Evolutionary conservation across 2,888 invertebrate genomes (phyloP).

Genomic region (Netelia melanura): DNA sequence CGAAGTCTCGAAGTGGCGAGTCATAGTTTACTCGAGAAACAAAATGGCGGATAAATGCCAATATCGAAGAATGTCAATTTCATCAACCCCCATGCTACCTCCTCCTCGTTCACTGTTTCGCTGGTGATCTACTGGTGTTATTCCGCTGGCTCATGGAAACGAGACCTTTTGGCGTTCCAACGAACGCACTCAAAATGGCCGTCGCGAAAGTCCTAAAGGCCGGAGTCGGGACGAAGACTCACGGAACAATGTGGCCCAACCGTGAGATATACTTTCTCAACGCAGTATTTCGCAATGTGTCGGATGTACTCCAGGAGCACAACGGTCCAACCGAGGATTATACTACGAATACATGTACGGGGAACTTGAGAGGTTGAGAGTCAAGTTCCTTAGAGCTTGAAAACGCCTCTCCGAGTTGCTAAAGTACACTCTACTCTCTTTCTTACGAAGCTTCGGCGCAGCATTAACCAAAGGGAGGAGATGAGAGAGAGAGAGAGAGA

Average conservation of each 20-base stretch:
- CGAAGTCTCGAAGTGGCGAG: neutral
- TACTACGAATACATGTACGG: neutral
- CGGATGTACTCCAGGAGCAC: neutral
- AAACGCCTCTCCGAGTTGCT: conserved; percentile 42
- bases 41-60: conserved; percentile 15
- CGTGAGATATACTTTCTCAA: conserved; percentile 21
- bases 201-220: conserved; percentile 6
- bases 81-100: neutral
- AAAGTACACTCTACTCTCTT: conserved; percentile 58
- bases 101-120: neutral
- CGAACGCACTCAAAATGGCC: conserved; percentile 25
- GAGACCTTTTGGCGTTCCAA: conserved; percentile 17
- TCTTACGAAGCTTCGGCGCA: conserved; percentile 58
- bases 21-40: neutral
- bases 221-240: conserved; percentile 9
- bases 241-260: conserved; percentile 25
- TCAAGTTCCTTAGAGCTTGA: conserved; percentile 28
- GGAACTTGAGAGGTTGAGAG: neutral
- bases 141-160: neutral
- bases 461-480: neutral
- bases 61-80: conserved; percentile 31
- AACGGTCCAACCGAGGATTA: conserved; percentile 2
- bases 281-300: conserved; percentile 25
- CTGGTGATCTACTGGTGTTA: neutral
- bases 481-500: neutral